These are phyloP conservation scores for Calidris pugnax DNA, from an alignment of 2,113 vertebrate genomes.

Conservation along the genomic window DNA sequence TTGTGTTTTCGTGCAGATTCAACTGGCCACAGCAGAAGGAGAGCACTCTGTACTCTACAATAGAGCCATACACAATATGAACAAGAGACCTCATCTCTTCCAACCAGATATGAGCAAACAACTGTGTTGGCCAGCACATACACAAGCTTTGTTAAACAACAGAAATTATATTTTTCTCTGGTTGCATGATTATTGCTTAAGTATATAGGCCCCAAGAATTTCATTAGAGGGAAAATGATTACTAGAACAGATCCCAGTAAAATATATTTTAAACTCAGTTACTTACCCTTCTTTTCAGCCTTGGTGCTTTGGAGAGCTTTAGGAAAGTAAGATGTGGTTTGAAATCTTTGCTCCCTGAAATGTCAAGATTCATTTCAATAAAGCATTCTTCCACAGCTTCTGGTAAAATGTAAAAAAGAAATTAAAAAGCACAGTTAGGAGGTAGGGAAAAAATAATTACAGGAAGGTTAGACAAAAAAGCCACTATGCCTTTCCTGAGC, in stretches of 20 bases:
- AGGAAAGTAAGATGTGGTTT: slow-evolving; percentile 72
- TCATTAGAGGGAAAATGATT: not conserved
- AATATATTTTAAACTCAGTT: not conserved
- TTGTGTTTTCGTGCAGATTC: not conserved
- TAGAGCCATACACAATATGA: not conserved
- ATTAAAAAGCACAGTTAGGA: not conserved
- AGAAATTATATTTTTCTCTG: not conserved
- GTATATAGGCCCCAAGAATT: not conserved
- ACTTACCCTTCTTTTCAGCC: slow-evolving; percentile 60
- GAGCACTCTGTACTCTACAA: not conserved
- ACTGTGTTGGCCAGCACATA: not conserved
- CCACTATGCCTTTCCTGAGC: not conserved
- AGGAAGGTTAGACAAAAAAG: not conserved
- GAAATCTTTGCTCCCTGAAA: slow-evolving; percentile 63
- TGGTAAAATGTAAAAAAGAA: not conserved
- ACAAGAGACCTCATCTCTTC: not conserved
- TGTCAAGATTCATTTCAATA: slow-evolving; percentile 15
- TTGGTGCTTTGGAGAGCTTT: slow-evolving; percentile 64
- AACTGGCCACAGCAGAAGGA: not conserved
- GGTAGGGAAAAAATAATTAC: not conserved
- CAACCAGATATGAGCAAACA: not conserved
- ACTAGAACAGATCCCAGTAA: not conserved
- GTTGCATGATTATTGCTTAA: not conserved
- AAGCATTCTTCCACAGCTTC: slow-evolving; percentile 59
- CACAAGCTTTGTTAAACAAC: not conserved